These are phyloP conservation scores for Papilio dardanus DNA, from an alignment of 1,140 invertebrate species.

Conservation along the genomic window DNA sequence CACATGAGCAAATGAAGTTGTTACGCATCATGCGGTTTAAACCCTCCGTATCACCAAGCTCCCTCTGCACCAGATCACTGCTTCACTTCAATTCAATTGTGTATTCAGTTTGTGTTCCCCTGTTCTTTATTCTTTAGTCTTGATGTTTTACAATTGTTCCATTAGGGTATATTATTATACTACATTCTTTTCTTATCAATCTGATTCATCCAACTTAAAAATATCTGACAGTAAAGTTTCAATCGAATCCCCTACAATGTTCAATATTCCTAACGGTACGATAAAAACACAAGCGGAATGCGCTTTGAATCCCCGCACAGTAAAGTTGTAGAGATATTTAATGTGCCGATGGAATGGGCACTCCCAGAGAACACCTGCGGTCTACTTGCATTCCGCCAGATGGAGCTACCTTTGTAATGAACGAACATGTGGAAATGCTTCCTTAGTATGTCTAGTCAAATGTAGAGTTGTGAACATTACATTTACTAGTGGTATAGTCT, in stretches of 20 bases:
- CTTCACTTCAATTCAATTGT: background rate
- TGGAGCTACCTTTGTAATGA: conserved; percentile 34
- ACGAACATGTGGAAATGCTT: conserved; percentile 18
- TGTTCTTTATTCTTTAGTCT: no score
- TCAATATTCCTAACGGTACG: conserved; percentile 26
- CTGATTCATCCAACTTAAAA: background rate
- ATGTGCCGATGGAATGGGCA: conserved; percentile 33
- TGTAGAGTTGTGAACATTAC: background rate
- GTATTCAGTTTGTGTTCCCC: conserved; percentile 2
- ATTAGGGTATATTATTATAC: no score
- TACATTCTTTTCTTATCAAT: background rate
- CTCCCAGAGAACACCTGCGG: conserved; percentile 36
- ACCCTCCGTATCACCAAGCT: background rate
- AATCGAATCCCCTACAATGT: background rate
- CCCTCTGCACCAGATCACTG: background rate
- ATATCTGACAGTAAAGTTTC: background rate
- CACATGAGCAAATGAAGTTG: conserved; percentile 32
- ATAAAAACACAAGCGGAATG: conserved; percentile 32
- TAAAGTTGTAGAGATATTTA: conserved; percentile 29
- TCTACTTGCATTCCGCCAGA: conserved; percentile 28
- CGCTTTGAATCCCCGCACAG: conserved; percentile 15
- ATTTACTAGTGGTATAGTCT: background rate
- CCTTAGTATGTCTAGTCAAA: background rate
- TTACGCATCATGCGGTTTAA: conserved; percentile 9
- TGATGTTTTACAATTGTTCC: no score